Evolutionary conservation across 2,888 invertebrate species (phyloP).

Genomic region (Xanthorhoe spadicearia): DNA sequence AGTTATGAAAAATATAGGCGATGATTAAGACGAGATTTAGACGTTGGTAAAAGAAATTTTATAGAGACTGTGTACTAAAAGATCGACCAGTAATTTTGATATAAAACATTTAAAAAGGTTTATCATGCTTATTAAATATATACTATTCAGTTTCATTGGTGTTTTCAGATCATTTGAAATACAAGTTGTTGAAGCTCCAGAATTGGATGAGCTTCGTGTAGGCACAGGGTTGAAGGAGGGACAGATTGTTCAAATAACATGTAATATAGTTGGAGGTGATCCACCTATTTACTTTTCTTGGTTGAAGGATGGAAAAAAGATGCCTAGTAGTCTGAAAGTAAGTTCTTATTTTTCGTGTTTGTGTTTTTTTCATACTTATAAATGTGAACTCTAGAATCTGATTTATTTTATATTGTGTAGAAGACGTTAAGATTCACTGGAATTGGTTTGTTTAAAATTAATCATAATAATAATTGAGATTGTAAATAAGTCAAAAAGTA

Average conservation of each 20-base stretch:
- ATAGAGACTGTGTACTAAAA: too few relatives aligned
- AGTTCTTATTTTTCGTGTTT: not conserved
- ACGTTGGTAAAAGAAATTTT: too few relatives aligned
- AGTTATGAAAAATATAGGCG: too few relatives aligned
- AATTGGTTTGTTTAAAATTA: too few relatives aligned
- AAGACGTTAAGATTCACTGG: too few relatives aligned
- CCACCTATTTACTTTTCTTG: conserved; percentile 89
- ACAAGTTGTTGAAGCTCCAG: conserved; percentile 90
- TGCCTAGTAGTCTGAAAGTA: conserved; percentile 87
- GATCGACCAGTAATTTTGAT: too few relatives aligned
- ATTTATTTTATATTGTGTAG: too few relatives aligned
- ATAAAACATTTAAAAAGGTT: not conserved
- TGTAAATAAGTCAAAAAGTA: not conserved
- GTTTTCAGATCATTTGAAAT: conserved; percentile 86
- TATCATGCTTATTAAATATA: not conserved
- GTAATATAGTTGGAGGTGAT: conserved; percentile 90
- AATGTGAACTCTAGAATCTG: too few relatives aligned
- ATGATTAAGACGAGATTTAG: too few relatives aligned
- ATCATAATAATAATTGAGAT: too few relatives aligned
- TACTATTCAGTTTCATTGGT: too few relatives aligned
- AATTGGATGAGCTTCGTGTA: conserved; percentile 92
- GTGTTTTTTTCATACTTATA: too few relatives aligned
- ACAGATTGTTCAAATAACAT: conserved; percentile 92
- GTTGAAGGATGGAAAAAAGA: conserved; percentile 87
- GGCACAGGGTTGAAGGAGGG: conserved; percentile 92